A percentile compares a stretch with the other conserved stretches of the same genome.
These are phyloP conservation scores for Bubo scandiacus DNA, from an alignment of 2,113 vertebrate species.

Conservation along the genomic window DNA sequence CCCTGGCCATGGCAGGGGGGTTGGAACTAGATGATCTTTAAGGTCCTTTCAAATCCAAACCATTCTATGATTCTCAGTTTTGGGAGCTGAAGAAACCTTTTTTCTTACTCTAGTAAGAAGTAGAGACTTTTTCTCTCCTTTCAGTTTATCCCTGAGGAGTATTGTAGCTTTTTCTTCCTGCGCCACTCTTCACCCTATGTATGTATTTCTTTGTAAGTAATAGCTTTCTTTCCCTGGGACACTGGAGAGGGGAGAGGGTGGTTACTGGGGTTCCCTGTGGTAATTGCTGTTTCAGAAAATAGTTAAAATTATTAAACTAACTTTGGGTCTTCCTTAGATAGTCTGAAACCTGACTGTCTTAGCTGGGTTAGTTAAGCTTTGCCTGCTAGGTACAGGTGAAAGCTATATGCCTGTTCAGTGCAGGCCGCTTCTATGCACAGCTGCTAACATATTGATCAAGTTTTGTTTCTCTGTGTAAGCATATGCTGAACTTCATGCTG, in stretches of 20 bases:
- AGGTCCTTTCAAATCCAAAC: no score
- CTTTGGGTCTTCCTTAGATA: background rate
- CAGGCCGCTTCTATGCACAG: background rate
- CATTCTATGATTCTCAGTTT: background rate
- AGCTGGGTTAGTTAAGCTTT: background rate
- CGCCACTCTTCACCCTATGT: fast-evolving
- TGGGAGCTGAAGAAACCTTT: background rate
- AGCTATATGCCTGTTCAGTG: background rate
- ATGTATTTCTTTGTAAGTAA: fast-evolving
- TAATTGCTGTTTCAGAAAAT: background rate
- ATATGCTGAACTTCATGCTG: background rate
- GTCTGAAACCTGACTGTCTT: background rate
- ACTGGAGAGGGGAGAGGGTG: fast-evolving
- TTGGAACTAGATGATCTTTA: no score
- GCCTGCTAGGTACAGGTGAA: background rate
- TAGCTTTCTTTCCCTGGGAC: background rate
- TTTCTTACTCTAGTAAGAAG: background rate
- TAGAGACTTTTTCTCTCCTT: background rate
- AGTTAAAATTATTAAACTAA: background rate
- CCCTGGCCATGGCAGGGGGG: no score
- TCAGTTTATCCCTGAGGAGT: background rate
- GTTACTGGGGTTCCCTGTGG: background rate
- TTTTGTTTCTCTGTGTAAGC: background rate
- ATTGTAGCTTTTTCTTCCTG: background rate
- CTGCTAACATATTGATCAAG: background rate